Conservation (phyloP, 2,888 invertebrate species). For the Drosophila kokeensis region DNA sequence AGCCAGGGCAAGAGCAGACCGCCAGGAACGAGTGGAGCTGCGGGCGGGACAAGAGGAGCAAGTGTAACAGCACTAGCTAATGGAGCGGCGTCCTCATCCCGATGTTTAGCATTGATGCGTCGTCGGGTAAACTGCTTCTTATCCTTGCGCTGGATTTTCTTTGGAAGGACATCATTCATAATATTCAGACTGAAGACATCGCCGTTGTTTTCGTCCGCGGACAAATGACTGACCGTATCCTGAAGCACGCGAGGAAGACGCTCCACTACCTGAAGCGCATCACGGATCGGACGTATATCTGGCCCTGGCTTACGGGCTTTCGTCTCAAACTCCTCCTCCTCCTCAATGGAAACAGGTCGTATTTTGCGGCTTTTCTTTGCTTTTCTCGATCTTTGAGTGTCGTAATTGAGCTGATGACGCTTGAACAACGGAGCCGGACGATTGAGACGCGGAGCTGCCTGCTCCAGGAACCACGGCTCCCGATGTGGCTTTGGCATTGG, state of each 20-base stretch:
- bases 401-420: conserved; percentile 16
- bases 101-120: conserved; percentile 15
- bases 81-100: conserved; percentile 7
- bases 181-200: conserved; percentile 72
- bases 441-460: conserved; percentile 40
- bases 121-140: conserved; percentile 27
- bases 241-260: conserved; percentile 69
- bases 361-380: conserved; percentile 31
- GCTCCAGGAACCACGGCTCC: conserved; percentile 70
- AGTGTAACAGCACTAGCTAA: conserved; percentile 24
- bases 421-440: conserved; percentile 65
- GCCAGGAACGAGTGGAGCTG: conserved; percentile 26
- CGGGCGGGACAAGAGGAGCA: conserved; percentile 34
- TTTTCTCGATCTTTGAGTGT: conserved; percentile 22
- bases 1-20: conserved; percentile 63
- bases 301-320: conserved; percentile 8
- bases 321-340: conserved; percentile 27
- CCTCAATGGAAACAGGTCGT: conserved; percentile 28
- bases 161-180: conserved; percentile 57
- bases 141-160: conserved; percentile 36
- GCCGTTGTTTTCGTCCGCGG: conserved; percentile 52
- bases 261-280: conserved; percentile 69
- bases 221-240: conserved; percentile 65
- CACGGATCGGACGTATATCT: conserved; percentile 66
- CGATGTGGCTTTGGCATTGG: conserved; percentile 6